These are phyloP conservation scores for Drosophila tanythrix DNA, from an alignment of 2,888 invertebrate species.

Conservation along the genomic window DNA sequence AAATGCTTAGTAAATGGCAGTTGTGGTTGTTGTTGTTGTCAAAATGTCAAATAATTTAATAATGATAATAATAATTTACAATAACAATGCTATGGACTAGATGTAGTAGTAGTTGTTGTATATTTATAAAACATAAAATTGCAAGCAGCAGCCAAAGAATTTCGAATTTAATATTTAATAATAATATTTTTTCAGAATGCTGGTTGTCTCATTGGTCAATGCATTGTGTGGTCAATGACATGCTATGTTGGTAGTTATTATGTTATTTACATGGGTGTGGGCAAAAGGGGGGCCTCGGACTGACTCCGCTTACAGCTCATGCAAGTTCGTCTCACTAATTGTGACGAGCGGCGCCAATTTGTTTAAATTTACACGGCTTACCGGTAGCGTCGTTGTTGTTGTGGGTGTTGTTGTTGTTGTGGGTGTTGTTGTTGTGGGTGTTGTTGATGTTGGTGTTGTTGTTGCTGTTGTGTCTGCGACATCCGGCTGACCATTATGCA, in stretches of 20 bases:
- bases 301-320: constrained; percentile 57
- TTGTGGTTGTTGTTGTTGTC: not conserved
- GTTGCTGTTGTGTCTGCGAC: constrained; percentile 30
- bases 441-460: not conserved
- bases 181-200: constrained; percentile 3
- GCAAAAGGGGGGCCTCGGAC: not conserved
- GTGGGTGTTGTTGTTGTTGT: not conserved
- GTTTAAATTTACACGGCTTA: constrained; percentile 83
- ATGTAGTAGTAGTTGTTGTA: constrained; percentile 1
- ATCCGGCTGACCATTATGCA: constrained; percentile 48
- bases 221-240: constrained; percentile 47
- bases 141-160: not conserved
- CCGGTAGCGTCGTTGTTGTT: constrained; percentile 76
- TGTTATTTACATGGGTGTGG: constrained; percentile 49
- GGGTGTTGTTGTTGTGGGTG: constrained; percentile 5
- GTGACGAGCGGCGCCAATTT: constrained; percentile 86
- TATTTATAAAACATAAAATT: not conserved
- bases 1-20: constrained; percentile 6
- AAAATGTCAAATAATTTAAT: constrained; percentile 8
- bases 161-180: not conserved
- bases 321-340: constrained; percentile 86
- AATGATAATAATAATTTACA: constrained; percentile 15
- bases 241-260: constrained; percentile 25
- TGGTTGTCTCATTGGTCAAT: not conserved
- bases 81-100: constrained; percentile 31